Percentiles rank a stretch among this genome's conserved stretches.
Conservation (phyloP, 2,888 invertebrate genomes). For the Cabera pusaria region DNA sequence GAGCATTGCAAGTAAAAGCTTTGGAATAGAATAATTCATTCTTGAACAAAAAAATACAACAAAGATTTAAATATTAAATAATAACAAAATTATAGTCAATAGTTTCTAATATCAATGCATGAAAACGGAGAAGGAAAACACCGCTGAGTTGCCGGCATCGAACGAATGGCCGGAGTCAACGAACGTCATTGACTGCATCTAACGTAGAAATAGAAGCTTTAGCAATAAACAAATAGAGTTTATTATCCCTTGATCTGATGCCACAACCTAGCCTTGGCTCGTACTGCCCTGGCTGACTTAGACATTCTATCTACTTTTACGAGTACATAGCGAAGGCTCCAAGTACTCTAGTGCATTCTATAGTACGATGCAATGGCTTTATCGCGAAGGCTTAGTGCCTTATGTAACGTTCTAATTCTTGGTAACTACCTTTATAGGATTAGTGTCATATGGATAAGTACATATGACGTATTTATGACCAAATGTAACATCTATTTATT, state of each 20-base stretch:
- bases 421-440: conserved; percentile 57
- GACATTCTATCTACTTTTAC: conserved; percentile 84
- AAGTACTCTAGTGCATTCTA: conserved; percentile 56
- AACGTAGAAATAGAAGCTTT: conserved; percentile 45
- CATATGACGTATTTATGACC: too few relatives aligned
- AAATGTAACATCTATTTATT: too few relatives aligned
- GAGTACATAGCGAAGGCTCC: conserved; percentile 77
- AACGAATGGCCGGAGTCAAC: conserved; percentile 79
- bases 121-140: conserved; percentile 83
- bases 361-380: conserved; percentile 57
- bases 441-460: conserved; percentile 25
- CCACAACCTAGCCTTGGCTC: conserved; percentile 80
- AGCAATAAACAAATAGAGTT: conserved; percentile 41
- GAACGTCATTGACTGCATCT: conserved; percentile 76
- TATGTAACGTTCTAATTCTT: conserved; percentile 61
- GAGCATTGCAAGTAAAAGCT: too few relatives aligned
- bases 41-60: too few relatives aligned
- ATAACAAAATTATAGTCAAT: conserved; percentile 58
- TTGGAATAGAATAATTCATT: too few relatives aligned
- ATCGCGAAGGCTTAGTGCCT: conserved; percentile 48
- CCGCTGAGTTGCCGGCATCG: conserved; percentile 69
- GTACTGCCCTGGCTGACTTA: conserved; percentile 83
- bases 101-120: conserved; percentile 81
- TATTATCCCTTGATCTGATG: conserved; percentile 39
- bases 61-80: conserved; percentile 36